A percentile compares a stretch with the other conserved stretches of the same genome.
Evolutionary conservation across 2,888 invertebrate genomes (phyloP).

Genomic region (Autographa gamma): DNA sequence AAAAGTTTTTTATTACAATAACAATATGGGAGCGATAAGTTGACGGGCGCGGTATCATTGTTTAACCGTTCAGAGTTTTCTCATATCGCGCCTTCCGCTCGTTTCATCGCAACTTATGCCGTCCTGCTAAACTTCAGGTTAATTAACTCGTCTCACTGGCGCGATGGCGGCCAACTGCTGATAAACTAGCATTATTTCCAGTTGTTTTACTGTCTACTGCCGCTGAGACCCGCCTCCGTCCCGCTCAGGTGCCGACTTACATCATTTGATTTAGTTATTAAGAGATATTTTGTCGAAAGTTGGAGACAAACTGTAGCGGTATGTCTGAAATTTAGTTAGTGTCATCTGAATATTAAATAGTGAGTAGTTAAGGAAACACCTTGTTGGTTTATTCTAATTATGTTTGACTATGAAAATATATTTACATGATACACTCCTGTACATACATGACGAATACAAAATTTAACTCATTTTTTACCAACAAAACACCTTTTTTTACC

Average conservation of each 20-base stretch:
- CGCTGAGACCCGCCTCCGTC: neutral
- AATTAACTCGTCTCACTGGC: conserved; percentile 77
- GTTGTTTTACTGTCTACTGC: conserved; percentile 58
- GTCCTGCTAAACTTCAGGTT: conserved; percentile 75
- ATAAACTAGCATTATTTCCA: conserved; percentile 74
- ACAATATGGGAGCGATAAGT: conserved; percentile 73
- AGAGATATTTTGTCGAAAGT: neutral
- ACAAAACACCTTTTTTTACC: neutral
- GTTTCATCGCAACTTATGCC: conserved; percentile 69
- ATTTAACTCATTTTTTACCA: too few species aligned
- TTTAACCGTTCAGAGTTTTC: conserved; percentile 74
- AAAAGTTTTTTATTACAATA: conserved; percentile 76
- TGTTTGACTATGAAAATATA: too few species aligned
- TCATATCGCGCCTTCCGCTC: conserved; percentile 76
- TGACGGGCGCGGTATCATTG: conserved; percentile 69
- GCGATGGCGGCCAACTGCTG: conserved; percentile 64
- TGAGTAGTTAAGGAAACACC: too few species aligned
- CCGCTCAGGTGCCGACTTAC: neutral
- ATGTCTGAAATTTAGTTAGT: neutral
- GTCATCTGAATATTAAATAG: neutral
- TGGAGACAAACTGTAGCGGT: neutral
- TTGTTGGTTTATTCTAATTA: too few species aligned
- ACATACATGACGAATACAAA: neutral
- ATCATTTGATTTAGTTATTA: neutral
- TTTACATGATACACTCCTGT: too few species aligned